A percentile compares a stretch with the other conserved stretches of the same genome.
Conservation (phyloP, 1,140 invertebrate genomes). For the Pentalonia nigronervosa region DNA sequence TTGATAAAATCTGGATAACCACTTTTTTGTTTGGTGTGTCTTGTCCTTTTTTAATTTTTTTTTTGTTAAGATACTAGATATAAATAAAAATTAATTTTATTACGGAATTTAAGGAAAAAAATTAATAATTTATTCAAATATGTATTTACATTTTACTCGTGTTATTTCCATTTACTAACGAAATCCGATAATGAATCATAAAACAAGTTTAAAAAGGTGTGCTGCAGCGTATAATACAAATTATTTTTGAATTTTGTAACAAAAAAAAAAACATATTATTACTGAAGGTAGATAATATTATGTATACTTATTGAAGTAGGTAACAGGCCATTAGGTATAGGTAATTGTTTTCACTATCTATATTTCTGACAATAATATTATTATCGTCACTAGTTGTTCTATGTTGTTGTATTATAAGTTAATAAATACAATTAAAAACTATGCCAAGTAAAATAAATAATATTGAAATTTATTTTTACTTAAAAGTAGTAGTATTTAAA, state of each 20-base stretch:
- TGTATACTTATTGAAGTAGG: too few relatives aligned
- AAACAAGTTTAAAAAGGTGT: not conserved
- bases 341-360: not conserved
- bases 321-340: not conserved
- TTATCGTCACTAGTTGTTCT: not conserved
- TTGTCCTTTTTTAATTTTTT: not conserved
- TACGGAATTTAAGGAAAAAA: not conserved
- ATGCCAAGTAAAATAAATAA: not conserved
- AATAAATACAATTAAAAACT: not conserved
- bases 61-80: not conserved
- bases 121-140: not conserved
- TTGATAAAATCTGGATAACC: not conserved
- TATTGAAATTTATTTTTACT: not conserved
- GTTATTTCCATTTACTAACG: not conserved
- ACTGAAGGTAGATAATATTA: too few relatives aligned
- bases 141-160: not conserved
- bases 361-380: not conserved
- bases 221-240: not conserved
- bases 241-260: too few relatives aligned
- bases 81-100: not conserved
- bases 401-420: too few relatives aligned
- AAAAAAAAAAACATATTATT: too few relatives aligned
- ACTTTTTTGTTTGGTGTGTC: not conserved
- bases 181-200: not conserved
- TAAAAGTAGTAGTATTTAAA: not conserved